Evolutionary conservation across 2,797 vertebrate species (phyloP).

Genomic region (Stomatorhinus walkeri): DNA sequence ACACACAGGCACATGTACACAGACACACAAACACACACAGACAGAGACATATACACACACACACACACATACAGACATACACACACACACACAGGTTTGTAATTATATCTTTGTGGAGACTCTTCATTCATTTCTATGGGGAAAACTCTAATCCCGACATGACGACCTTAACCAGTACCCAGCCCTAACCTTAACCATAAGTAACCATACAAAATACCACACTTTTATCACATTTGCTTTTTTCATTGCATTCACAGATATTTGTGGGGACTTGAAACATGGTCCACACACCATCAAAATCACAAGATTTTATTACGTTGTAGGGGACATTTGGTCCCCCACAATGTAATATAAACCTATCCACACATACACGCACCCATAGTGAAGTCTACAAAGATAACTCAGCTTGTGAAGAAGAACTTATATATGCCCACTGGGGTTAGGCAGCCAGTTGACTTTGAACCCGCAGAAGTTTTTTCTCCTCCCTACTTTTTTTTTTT

Average conservation of each 20-base stretch:
- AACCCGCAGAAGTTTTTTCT: background rate
- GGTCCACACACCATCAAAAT: background rate
- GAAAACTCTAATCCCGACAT: background rate
- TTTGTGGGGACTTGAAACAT: background rate
- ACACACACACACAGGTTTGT: background rate
- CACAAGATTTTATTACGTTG: background rate
- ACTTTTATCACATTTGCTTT: background rate
- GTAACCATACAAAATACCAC: background rate
- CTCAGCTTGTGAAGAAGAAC: background rate
- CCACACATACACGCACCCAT: background rate
- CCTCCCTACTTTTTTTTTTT: background rate
- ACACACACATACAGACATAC: background rate
- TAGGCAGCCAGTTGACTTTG: background rate
- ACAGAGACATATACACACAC: background rate
- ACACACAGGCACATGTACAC: too few species aligned
- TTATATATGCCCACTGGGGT: background rate
- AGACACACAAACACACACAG: too few species aligned
- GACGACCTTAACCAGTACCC: background rate
- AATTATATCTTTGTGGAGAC: background rate
- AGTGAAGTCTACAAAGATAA: background rate
- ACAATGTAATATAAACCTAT: background rate
- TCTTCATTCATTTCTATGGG: background rate
- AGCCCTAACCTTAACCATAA: background rate
- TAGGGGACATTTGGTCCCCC: background rate
- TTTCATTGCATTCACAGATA: background rate